A percentile compares a stretch with the other conserved stretches of the same genome.
These are phyloP conservation scores for Caenorhabditis latens DNA, from an alignment of 1,140 invertebrate genomes.

Conservation along the genomic window DNA sequence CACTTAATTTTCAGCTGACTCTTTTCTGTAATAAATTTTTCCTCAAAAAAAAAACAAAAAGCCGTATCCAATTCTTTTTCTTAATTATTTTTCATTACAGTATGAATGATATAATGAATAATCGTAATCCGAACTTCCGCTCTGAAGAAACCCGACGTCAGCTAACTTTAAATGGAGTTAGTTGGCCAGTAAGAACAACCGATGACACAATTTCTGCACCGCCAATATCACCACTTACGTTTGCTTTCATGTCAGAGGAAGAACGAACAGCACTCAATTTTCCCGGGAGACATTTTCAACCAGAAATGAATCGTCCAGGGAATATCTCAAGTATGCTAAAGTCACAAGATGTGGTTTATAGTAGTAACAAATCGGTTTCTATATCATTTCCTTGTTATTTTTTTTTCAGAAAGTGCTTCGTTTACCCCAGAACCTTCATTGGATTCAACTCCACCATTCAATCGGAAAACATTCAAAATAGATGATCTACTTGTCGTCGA, in stretches of 20 bases:
- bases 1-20: not conserved
- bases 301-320: too few relatives aligned
- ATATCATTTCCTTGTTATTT: not conserved
- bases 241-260: conserved; percentile 16
- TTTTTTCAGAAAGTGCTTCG: not conserved
- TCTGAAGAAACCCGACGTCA: not conserved
- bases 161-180: not conserved
- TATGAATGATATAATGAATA: conserved; percentile 2
- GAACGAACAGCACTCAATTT: not conserved
- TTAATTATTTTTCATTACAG: not conserved
- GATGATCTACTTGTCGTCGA: conserved; percentile 1
- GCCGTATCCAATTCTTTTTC: too few relatives aligned
- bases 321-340: too few relatives aligned
- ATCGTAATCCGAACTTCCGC: not conserved
- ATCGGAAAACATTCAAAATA: not conserved
- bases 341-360: too few relatives aligned
- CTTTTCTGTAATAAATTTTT: not conserved
- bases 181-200: not conserved
- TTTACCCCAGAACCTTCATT: too few relatives aligned
- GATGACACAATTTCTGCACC: not conserved
- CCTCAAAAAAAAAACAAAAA: too few relatives aligned
- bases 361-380: too few relatives aligned
- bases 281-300: not conserved
- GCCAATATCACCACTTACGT: not conserved
- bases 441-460: not conserved